Base-by-base conservation (phyloP, 2,113 vertebrate genomes). In the Taurulus bubalis region DNA sequence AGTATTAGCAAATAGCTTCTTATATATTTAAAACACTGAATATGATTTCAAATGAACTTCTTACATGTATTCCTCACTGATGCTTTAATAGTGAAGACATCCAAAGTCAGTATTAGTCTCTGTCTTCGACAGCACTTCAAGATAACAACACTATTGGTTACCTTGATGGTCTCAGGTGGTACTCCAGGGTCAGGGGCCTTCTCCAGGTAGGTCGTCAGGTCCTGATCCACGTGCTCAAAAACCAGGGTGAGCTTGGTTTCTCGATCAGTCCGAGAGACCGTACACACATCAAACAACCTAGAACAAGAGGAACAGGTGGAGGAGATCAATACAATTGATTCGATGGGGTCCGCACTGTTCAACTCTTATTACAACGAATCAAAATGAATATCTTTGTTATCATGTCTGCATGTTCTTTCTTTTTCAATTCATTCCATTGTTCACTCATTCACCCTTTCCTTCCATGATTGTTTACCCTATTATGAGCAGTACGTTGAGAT, bases 191-290 rank as follows among this genome's bases (percentile, higher is more conserved):
- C 97, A 36, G 98, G 98, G 89, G 97, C 97, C 95, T 99, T 99
- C 94, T 99, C 97, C 95, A 99, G 94, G 88, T 99, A 99, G 87
- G 98, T 98, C 91, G 98, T 98, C 94, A 99, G 95, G 93, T 99
- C 98, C 96, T 99, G 98, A 94, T 99, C 98, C 90, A 99, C 97
- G 2, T 99, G 98, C 94, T 99, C 98, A 91, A 99, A 99, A 76
- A 99, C 98, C 93, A 99, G 94, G 0, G 98, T 99, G 89, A 99
- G 95, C 90, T 97, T 99, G 65, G 98, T 99, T 94, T 99, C 98
- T 90, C 98, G 94, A 92, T 99, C 97, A 85, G 97, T 99, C 89
- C 98, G 95, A 87, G 98, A 99, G 74, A 99, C 96, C 1, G 98
- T 99, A 82, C 98, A 99, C 72, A 99, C 98, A 84, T 99, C 98